A percentile compares a stretch with the other conserved stretches of the same genome.
Conservation (phyloP, 2,797 vertebrate genomes). For the Hypotaenidia philippensis region DNA sequence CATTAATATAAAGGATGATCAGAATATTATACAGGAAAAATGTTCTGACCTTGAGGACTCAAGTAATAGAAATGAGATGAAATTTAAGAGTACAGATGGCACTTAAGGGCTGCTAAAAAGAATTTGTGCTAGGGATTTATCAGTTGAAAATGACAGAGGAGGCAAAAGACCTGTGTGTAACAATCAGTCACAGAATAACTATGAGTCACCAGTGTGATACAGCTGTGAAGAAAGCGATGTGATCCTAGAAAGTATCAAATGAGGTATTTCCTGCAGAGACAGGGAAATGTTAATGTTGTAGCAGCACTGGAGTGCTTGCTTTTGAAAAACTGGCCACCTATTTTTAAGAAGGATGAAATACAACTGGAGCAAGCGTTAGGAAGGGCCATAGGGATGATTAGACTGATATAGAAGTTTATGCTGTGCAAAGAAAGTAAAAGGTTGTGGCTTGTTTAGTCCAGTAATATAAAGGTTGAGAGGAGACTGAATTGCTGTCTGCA, state of each 20-base stretch:
- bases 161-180: conserved; percentile 39
- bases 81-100: conserved; percentile 37
- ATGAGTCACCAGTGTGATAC: not conserved
- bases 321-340: not conserved
- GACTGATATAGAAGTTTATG: not conserved
- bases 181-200: conserved; percentile 21
- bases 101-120: conserved; percentile 40
- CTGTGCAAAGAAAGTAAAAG: not conserved
- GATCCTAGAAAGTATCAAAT: not conserved
- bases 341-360: conserved; percentile 15
- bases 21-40: conserved; percentile 26
- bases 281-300: not conserved
- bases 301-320: not conserved
- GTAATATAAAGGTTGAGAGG: not conserved
- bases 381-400: not conserved
- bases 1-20: conserved; percentile 30
- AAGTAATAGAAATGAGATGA: conserved; percentile 45
- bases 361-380: not conserved
- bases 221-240: conserved; percentile 12
- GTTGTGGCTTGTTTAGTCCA: not conserved
- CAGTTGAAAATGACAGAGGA: conserved; percentile 44
- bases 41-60: conserved; percentile 35
- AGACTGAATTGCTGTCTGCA: not conserved
- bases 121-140: conserved; percentile 37
- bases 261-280: not conserved